These are phyloP conservation scores for Drosophila multiciliata DNA, from an alignment of 2,888 invertebrate genomes.

Conservation along the genomic window DNA sequence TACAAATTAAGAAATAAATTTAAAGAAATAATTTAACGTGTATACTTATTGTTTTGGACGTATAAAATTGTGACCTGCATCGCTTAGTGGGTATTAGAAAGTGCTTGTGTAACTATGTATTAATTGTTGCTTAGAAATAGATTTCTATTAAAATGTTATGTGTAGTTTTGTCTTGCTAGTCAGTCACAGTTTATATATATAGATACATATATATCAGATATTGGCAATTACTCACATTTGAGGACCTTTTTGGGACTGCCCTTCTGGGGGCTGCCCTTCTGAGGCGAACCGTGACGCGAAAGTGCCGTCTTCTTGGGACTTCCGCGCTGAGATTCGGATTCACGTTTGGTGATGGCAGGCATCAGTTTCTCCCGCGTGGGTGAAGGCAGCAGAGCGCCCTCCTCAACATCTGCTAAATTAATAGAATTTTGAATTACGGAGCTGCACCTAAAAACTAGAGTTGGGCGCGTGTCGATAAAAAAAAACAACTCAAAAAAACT, in stretches of 20 bases:
- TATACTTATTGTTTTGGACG: conserved; percentile 68
- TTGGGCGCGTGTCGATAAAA: neutral
- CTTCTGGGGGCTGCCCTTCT: conserved; percentile 86
- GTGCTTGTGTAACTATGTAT: conserved; percentile 59
- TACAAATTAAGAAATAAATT: conserved; percentile 34
- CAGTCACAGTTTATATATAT: conserved; percentile 10
- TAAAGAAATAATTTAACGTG: conserved; percentile 39
- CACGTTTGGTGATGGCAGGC: conserved; percentile 87
- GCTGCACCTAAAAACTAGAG: neutral
- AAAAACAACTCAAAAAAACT: neutral
- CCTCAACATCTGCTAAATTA: conserved; percentile 85
- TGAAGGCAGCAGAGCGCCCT: conserved; percentile 89
- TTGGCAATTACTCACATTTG: conserved; percentile 83
- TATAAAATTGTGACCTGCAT: conserved; percentile 56
- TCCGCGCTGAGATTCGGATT: conserved; percentile 84
- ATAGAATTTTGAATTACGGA: conserved; percentile 8
- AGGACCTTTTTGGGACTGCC: conserved; percentile 87
- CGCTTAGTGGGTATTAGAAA: conserved; percentile 38
- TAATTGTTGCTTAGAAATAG: conserved; percentile 59
- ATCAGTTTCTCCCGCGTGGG: conserved; percentile 90
- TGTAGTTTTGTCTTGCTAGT: conserved; percentile 45
- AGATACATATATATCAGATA: neutral
- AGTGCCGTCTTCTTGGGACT: conserved; percentile 85
- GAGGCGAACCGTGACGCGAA: conserved; percentile 85
- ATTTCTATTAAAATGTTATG: conserved; percentile 38